Evolutionary conservation across 2,113 vertebrate genomes (phyloP).

Genomic region (Pontoporia blainvillei): DNA sequence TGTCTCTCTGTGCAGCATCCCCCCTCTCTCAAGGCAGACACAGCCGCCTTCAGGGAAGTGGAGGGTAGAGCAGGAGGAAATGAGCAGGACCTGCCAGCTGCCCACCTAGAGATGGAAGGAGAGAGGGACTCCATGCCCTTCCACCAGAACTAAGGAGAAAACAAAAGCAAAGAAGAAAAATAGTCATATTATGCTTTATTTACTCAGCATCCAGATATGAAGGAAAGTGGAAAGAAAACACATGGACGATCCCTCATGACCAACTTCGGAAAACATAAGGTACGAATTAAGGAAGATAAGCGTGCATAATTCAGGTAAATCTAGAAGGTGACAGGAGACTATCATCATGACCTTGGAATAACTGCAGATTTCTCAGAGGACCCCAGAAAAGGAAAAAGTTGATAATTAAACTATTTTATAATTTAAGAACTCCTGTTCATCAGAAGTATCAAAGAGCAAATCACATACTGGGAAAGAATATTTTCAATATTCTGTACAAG

Average conservation of each 20-base stretch:
- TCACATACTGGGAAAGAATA: background rate
- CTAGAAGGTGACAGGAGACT: background rate
- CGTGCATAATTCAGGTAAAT: background rate
- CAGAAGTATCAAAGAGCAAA: background rate
- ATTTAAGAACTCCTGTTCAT: background rate
- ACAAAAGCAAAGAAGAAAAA: background rate
- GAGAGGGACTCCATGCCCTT: background rate
- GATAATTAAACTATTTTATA: background rate
- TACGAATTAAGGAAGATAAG: conserved; percentile 73
- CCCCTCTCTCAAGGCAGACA: background rate
- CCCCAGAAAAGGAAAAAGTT: background rate
- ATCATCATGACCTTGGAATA: background rate
- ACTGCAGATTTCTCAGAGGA: background rate
- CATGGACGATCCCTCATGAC: conserved; percentile 92
- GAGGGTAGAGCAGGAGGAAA: background rate
- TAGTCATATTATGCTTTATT: conserved; percentile 30
- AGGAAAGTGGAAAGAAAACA: conserved; percentile 92
- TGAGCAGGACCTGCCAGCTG: background rate
- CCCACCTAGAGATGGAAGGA: background rate
- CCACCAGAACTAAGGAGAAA: background rate
- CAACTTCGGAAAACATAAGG: conserved; percentile 93
- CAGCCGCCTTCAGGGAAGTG: background rate
- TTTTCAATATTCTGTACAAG: background rate
- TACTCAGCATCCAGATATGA: conserved; percentile 86
- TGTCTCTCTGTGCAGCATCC: background rate